phyloP scores from a whole-genome alignment of 1,140 invertebrate genomes.

The Bombus waltoni region DNA sequence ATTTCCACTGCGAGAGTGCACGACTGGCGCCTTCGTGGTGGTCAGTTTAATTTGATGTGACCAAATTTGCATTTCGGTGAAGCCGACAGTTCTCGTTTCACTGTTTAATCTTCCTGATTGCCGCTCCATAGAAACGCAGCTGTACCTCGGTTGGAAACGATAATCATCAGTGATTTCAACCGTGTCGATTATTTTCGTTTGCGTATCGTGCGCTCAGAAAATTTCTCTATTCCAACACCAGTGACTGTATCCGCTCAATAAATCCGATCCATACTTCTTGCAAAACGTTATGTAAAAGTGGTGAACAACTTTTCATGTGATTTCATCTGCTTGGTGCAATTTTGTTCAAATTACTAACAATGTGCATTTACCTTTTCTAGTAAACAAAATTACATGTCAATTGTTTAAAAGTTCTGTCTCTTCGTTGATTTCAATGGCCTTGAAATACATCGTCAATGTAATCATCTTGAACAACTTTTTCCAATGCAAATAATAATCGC shows the following conservation, averaged over 20 bases:
- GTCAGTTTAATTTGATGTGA: conserved; percentile 56
- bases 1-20: conserved; percentile 24
- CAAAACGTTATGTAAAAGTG: too few species aligned
- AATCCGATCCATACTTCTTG: background rate
- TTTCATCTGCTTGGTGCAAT: too few species aligned
- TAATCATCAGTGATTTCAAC: conserved; percentile 40
- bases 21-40: conserved; percentile 55
- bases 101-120: conserved; percentile 42
- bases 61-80: conserved; percentile 62
- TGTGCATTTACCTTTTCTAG: too few species aligned
- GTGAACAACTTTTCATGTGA: background rate
- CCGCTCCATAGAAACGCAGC: conserved; percentile 33
- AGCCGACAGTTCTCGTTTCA: conserved; percentile 29
- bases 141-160: conserved; percentile 3
- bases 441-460: too few species aligned
- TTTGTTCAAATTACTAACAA: too few species aligned
- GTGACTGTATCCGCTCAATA: background rate
- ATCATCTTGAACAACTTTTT: too few species aligned
- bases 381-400: too few species aligned
- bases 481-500: too few species aligned
- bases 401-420: too few species aligned
- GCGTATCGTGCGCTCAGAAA: background rate
- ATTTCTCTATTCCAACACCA: background rate
- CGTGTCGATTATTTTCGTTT: conserved; percentile 13
- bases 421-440: too few species aligned